Percentiles rank a stretch among this genome's conserved stretches.
phyloP scores from a whole-genome alignment of 2,797 vertebrate genomes.

The Odontamblyopus lacepedii region DNA sequence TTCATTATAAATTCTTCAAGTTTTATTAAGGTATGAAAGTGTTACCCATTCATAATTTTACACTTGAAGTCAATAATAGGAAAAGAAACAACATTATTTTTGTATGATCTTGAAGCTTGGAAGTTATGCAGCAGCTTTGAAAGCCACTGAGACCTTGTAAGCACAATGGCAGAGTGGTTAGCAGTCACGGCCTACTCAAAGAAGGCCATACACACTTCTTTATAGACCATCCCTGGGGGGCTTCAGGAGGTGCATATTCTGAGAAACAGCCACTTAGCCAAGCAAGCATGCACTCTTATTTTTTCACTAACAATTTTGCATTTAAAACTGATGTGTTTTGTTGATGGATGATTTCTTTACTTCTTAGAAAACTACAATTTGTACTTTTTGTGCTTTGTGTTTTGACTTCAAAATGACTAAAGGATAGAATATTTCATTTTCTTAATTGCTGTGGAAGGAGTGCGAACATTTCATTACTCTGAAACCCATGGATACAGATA shows the following conservation, averaged over 20 bases:
- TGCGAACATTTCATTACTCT: neutral
- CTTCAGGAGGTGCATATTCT: neutral
- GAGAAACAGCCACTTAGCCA: neutral
- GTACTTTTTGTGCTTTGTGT: neutral
- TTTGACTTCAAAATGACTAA: no score
- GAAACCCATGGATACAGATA: neutral
- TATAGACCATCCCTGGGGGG: neutral
- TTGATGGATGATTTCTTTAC: neutral
- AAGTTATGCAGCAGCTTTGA: neutral
- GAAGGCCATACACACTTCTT: neutral
- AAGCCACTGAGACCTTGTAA: neutral
- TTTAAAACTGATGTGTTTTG: neutral
- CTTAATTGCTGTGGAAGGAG: neutral
- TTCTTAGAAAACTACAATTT: neutral
- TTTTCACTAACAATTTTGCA: neutral
- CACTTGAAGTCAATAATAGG: neutral
- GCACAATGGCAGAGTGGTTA: neutral
- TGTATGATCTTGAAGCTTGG: neutral
- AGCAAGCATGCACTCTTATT: neutral
- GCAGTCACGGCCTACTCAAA: neutral
- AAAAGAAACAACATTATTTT: neutral
- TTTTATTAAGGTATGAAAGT: neutral
- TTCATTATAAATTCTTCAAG: no score
- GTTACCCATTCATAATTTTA: neutral
- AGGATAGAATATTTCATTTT: neutral